These are phyloP conservation scores for Podarcis raffonei DNA, from an alignment of 2,113 vertebrate species.

Conservation along the genomic window DNA sequence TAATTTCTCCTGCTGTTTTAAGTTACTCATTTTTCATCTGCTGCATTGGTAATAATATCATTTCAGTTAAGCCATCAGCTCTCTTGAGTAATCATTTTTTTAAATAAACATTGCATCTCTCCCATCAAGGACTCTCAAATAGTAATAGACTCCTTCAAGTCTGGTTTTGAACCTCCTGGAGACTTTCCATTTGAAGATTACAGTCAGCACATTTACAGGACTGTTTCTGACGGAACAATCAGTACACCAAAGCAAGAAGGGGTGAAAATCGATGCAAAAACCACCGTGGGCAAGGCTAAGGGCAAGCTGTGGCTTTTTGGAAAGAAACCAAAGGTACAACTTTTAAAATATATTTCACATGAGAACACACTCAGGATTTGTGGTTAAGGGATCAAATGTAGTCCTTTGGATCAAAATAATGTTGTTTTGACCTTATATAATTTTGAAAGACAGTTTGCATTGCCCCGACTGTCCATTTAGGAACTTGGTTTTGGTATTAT, in stretches of 20 bases:
- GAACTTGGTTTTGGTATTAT: not conserved
- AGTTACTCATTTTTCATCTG: not conserved
- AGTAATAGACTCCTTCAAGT: constrained; percentile 97
- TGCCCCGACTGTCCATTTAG: not conserved
- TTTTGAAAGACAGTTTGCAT: not conserved
- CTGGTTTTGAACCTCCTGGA: constrained; percentile 93
- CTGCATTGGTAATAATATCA: not conserved
- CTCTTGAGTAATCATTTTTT: not conserved
- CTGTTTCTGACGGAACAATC: constrained; percentile 93
- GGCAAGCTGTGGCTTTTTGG: constrained; percentile 99
- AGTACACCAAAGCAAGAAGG: constrained; percentile 89
- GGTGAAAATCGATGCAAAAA: constrained; percentile 87
- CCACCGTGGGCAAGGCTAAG: constrained; percentile 88
- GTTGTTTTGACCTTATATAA: not conserved
- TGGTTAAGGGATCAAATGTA: constrained; percentile 1
- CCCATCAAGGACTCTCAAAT: constrained; percentile 87
- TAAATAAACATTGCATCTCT: not conserved
- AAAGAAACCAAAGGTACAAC: constrained; percentile 96
- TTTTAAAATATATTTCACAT: constrained; percentile 48
- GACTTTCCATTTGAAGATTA: constrained; percentile 98
- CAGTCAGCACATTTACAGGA: constrained; percentile 95
- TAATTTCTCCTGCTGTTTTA: not conserved
- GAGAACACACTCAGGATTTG: constrained; percentile 19
- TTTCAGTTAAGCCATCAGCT: not conserved
- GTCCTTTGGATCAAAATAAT: not conserved